phyloP scores from a whole-genome alignment of 2,113 vertebrate genomes.

The Mustela nigripes region DNA sequence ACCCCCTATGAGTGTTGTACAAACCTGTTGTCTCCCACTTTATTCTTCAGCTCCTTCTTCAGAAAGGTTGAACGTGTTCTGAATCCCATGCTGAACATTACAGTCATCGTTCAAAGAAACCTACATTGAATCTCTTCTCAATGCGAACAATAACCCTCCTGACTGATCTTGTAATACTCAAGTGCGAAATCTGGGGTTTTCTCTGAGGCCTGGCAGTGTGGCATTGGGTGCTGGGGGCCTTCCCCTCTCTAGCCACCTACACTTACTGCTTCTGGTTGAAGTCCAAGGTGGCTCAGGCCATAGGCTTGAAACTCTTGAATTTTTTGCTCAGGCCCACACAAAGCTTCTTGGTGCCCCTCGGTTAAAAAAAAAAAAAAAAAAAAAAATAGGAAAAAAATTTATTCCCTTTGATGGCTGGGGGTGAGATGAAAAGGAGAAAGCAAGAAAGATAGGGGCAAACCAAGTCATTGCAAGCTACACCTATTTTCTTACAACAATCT shows the following conservation, averaged over 20 bases:
- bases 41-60: conserved; percentile 52
- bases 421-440: conserved; percentile 52
- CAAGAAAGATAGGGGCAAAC: conserved; percentile 65
- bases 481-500: conserved; percentile 90
- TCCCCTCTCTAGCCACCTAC: conserved; percentile 48
- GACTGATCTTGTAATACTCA: conserved; percentile 62
- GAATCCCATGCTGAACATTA: conserved; percentile 55
- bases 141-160: conserved; percentile 51
- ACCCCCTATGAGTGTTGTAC: background rate
- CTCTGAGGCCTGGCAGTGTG: conserved; percentile 28
- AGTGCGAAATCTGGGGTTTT: conserved; percentile 53
- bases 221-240: background rate
- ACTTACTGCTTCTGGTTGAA: background rate
- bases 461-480: conserved; percentile 81
- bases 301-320: conserved; percentile 18
- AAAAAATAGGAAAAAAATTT: conserved; percentile 71
- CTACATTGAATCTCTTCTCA: conserved; percentile 50
- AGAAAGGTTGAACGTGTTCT: conserved; percentile 24
- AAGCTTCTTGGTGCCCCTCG: conserved; percentile 76
- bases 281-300: background rate
- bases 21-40: conserved; percentile 47
- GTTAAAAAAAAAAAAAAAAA: conserved; percentile 53
- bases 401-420: conserved; percentile 71
- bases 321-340: conserved; percentile 49
- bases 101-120: conserved; percentile 64